phyloP scores from a whole-genome alignment of 2,888 invertebrate species.

The Branchipolynoe longqiensis region DNA sequence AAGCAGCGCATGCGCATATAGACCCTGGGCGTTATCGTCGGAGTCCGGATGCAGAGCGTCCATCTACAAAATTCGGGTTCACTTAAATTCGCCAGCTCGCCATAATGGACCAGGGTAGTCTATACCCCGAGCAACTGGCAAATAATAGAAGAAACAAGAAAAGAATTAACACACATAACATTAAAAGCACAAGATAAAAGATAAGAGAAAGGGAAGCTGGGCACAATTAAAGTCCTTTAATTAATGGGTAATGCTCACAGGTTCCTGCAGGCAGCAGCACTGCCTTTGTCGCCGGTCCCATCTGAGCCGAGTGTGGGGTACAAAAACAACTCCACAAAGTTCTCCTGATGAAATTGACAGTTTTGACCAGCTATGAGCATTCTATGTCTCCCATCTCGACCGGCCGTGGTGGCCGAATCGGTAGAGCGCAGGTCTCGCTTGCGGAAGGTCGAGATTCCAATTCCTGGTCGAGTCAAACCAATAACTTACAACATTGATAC shows the following conservation, averaged over 20 bases:
- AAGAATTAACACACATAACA: too few relatives aligned
- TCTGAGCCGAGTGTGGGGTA: too few relatives aligned
- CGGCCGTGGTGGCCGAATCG: too few relatives aligned
- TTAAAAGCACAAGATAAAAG: too few relatives aligned
- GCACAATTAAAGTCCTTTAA: slow-evolving; percentile 42
- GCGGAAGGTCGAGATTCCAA: slow-evolving; percentile 11
- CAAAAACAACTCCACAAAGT: neutral
- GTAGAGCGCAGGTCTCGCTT: neutral
- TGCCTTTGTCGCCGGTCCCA: slow-evolving; percentile 29
- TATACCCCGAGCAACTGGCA: neutral
- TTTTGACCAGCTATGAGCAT: slow-evolving; percentile 22
- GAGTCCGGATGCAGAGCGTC: neutral
- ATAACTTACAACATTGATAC: too few relatives aligned
- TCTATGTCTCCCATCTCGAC: slow-evolving; percentile 6
- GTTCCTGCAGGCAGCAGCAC: slow-evolving; percentile 21
- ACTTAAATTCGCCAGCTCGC: neutral
- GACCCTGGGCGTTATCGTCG: slow-evolving; percentile 28
- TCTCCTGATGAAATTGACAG: slow-evolving; percentile 41
- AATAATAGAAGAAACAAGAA: too few relatives aligned
- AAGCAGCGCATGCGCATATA: slow-evolving; percentile 37
- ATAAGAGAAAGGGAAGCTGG: too few relatives aligned
- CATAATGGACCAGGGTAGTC: slow-evolving; percentile 29
- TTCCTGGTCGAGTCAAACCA: too few relatives aligned
- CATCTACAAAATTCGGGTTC: neutral
- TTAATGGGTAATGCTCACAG: slow-evolving; percentile 42